Evolutionary conservation across 2,113 vertebrate genomes (phyloP), one percentile per base, ranked within the genome.

Genomic region (Sinosuthora webbiana): DNA sequence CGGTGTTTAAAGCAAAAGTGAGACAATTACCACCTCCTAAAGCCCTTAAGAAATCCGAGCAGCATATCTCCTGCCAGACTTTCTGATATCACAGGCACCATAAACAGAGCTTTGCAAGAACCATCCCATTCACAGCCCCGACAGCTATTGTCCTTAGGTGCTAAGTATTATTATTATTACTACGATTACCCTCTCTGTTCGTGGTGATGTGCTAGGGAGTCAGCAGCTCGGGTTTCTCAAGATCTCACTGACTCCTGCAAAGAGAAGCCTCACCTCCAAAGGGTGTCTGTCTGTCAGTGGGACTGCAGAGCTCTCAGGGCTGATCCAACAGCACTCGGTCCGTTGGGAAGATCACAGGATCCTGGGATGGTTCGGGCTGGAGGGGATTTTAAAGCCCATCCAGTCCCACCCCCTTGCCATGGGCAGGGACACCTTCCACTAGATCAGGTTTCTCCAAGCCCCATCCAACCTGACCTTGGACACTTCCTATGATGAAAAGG

Each of bases 21-120:
- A 95, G 89, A 94, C 89, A 93, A 93, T 95, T 97, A 74, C 70
- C 93, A 84, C 84, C 87, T 97, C 69, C 55, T 82, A 63, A 95
- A 96, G 71, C 59, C 69, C 75, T 93, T 30, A 62, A 77, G 84
- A 94, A 94, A 94, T 9, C 44, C 0, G 2, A 81, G 90, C 84
- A 77, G 92, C 70, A 68, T 41, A 82, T 87, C 90, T 95, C 77
- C 92, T 65, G 88, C 78, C 92, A 91, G 73, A 79, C 84, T 17
- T 35, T 11, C 50, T 88, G 90, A 92, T 95, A 93, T 78, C 93
- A 68, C 87, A 0, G 18, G 78, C 93, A 96, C 92, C 76, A 78
- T 47, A 78, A 89, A 62, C 13, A 71, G 79, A 75, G 33, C 28
- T 65, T 44, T 77, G 74, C 53, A 45, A 55, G 80, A 60, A n/a